Evolutionary conservation across 1,140 invertebrate genomes (phyloP).

Genomic region (Pachyrhynchus sulphureomaculatus): DNA sequence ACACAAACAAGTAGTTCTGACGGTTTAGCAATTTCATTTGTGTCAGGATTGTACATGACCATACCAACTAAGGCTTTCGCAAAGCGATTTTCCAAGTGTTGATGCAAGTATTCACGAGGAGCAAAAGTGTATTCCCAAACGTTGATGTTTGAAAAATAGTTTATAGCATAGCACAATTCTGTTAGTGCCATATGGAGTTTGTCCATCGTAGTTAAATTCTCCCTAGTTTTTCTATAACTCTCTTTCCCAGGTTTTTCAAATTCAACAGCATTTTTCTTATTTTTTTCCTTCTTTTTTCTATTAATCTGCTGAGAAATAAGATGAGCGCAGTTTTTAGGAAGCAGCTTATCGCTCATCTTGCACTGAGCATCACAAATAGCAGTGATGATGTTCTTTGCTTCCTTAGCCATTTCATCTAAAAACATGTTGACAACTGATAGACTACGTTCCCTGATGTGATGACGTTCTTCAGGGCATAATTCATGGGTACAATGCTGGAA

Average conservation of each 20-base stretch:
- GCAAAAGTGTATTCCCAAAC: slow-evolving; percentile 99
- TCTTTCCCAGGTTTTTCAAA: slow-evolving; percentile 89
- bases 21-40: slow-evolving; percentile 97
- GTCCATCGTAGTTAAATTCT: slow-evolving; percentile 97
- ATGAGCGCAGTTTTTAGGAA: slow-evolving; percentile 93
- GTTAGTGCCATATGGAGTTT: slow-evolving; percentile 98
- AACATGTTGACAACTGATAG: slow-evolving; percentile 97
- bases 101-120: slow-evolving; percentile 94
- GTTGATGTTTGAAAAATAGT: slow-evolving; percentile 94
- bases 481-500: slow-evolving; percentile 98
- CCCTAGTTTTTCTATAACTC: slow-evolving; percentile 92
- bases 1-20: slow-evolving; percentile 94
- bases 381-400: slow-evolving; percentile 98
- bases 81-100: slow-evolving; percentile 92
- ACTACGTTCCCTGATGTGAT: slow-evolving; percentile 93
- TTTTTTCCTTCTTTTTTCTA: slow-evolving; percentile 91
- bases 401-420: slow-evolving; percentile 98
- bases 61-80: slow-evolving; percentile 92
- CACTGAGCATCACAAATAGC: slow-evolving; percentile 98
- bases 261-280: slow-evolving; percentile 81
- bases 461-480: slow-evolving; percentile 96
- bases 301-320: slow-evolving; percentile 84
- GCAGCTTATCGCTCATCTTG: slow-evolving; percentile 87
- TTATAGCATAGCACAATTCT: slow-evolving; percentile 95
- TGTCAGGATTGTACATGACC: slow-evolving; percentile 97